Base-by-base conservation (phyloP, 2,797 vertebrate species). In the Aselliscus stoliczkanus region DNA sequence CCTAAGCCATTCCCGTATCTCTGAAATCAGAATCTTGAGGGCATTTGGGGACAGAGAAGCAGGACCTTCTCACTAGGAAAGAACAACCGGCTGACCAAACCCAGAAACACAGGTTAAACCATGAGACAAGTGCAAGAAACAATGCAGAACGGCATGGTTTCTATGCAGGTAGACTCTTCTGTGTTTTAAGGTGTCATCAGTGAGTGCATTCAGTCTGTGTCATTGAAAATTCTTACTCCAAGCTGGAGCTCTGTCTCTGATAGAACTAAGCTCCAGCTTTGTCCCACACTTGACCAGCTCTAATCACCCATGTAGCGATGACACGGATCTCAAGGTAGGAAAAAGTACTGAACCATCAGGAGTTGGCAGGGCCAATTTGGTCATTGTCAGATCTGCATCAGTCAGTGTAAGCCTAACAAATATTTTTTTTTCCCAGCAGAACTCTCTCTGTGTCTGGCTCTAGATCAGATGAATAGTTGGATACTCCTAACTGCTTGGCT, bases 11-110 rank as follows among this genome's bases (percentile, higher is more conserved):
- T 20, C 37, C 37, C 47, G 62, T 1, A 21, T 5, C 58, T 80
- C 44, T 42, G 77, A 85, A 60, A 69, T 88, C 73, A 90, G 31
- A 90, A 76, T 76, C 54, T 42, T 73, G 39, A 20, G 5, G 17
- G 42, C 17, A 9, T 42, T 50, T 10, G 72, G 27, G 18, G 27
- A 72, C 11, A 88, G 34, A 52, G 50, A 87, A 76, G 50, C 21
- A 67, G 9, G 27, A n/a, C 86, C 73, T 79, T 1, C 13, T 44
- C 27, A 42, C 77, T 73, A 25, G 39, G 82, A 76, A 82, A 13
- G 84, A 81, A 31, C 7, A 91, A 62, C 4, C 5, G 27, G 44
- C 9, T 39, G 31, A 69, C 15, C 37, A n/a, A 65, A 34, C 72
- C 76, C 67, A 65, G 5, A 80, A 56, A 39, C n/a, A 90, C 73